phyloP scores from a whole-genome alignment of 92 coral and sea anemone species.

The Porites rus region DNA sequence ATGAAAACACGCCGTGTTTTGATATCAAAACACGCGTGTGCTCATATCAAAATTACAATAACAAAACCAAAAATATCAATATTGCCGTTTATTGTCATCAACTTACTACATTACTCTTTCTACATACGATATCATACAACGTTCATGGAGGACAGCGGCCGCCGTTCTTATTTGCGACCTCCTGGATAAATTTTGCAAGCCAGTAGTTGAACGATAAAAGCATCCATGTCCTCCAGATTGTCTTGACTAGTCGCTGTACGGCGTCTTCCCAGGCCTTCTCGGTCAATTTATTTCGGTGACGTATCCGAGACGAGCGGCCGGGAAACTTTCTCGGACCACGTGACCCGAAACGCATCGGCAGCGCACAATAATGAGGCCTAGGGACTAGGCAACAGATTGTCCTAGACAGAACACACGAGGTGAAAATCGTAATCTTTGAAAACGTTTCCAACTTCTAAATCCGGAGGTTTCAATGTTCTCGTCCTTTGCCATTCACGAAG shows the following conservation, averaged over 20 bases:
- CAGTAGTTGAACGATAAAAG: constrained; percentile 31
- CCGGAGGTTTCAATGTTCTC: constrained; percentile 27
- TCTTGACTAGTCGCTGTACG: no score
- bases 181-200: constrained; percentile 30
- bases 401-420: constrained; percentile 27
- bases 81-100: constrained; percentile 18
- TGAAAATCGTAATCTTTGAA: constrained; percentile 36
- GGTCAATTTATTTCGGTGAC: no score
- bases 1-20: no score
- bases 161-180: constrained; percentile 28
- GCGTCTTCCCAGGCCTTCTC: no score
- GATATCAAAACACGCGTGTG: no score
- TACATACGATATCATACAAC: constrained; percentile 57
- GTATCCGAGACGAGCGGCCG: no score
- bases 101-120: not conserved
- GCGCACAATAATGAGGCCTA: no score
- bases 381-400: not conserved
- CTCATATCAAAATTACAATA: constrained; percentile 17
- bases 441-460: constrained; percentile 45
- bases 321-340: no score
- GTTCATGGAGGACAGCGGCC: constrained; percentile 32
- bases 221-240: constrained; percentile 17
- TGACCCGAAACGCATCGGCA: no score
- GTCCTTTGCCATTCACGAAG: constrained; percentile 35
- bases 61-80: constrained; percentile 6